Evolutionary conservation across 2,113 vertebrate species (phyloP).

Genomic region (Machaerirhynchus nigripectus): DNA sequence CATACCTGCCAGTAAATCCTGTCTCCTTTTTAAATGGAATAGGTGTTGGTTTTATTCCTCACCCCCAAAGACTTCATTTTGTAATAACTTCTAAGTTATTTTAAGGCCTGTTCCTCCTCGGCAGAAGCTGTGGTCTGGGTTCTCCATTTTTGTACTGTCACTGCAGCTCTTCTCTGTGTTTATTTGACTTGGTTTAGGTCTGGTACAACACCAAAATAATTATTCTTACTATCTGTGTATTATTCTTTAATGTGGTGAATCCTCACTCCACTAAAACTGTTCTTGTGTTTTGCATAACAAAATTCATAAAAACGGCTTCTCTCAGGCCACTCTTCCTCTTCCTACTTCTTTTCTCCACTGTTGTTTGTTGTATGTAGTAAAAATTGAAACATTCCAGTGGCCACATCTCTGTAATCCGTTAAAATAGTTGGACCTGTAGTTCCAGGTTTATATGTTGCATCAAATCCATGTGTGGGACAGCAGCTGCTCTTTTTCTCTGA

Average conservation of each 20-base stretch:
- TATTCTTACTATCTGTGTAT: neutral
- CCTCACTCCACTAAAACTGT: neutral
- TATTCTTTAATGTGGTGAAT: neutral
- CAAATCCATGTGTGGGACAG: neutral
- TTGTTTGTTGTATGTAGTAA: neutral
- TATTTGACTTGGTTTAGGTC: neutral
- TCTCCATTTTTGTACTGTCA: neutral
- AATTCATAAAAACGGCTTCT: neutral
- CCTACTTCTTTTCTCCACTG: neutral
- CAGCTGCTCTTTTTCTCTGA: neutral
- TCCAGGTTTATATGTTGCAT: neutral
- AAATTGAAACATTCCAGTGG: neutral
- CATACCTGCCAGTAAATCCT: neutral
- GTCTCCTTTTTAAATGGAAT: neutral
- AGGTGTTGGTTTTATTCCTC: neutral
- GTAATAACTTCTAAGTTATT: neutral
- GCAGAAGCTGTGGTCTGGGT: neutral
- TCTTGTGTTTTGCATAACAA: neutral
- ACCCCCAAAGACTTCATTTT: neutral
- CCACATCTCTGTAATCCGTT: neutral
- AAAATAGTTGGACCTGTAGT: neutral
- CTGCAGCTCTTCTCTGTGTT: neutral
- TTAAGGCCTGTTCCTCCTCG: neutral
- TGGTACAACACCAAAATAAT: neutral
- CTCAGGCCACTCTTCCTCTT: neutral